Conservation (phyloP, 1,140 invertebrate species). For the Battus philenor region DNA sequence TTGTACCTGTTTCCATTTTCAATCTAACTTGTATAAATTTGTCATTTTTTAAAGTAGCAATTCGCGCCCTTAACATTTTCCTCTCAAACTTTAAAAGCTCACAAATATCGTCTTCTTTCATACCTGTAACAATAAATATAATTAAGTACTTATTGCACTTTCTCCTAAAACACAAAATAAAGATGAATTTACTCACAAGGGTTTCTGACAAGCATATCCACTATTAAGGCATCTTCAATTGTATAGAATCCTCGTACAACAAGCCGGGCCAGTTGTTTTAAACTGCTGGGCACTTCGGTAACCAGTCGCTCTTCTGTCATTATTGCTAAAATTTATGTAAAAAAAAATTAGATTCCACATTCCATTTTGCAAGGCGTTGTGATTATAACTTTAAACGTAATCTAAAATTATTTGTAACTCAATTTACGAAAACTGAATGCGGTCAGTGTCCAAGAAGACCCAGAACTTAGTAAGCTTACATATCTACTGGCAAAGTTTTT, state of each 20-base stretch:
- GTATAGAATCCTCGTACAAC: conserved; percentile 95
- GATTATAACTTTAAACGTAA: too few relatives aligned
- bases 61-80: conserved; percentile 93
- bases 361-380: too few relatives aligned
- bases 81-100: conserved; percentile 95
- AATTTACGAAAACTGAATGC: too few relatives aligned
- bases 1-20: conserved; percentile 92
- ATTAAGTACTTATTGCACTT: too few relatives aligned
- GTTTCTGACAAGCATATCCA: conserved; percentile 96
- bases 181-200: conserved; percentile 81
- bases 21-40: conserved; percentile 95
- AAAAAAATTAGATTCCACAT: too few relatives aligned
- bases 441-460: too few relatives aligned
- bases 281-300: conserved; percentile 91
- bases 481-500: too few relatives aligned
- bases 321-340: conserved; percentile 14
- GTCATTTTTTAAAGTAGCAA: conserved; percentile 91
- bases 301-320: conserved; percentile 77
- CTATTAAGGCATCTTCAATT: conserved; percentile 94
- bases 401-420: too few relatives aligned
- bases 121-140: conserved; percentile 79
- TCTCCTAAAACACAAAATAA: too few relatives aligned
- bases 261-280: conserved; percentile 93
- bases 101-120: conserved; percentile 98
- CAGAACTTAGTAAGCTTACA: too few relatives aligned